Evolutionary conservation across 2,113 vertebrate species (phyloP), one percentile per base, ranked within the genome.

Genomic region (Sander lucioperca): DNA sequence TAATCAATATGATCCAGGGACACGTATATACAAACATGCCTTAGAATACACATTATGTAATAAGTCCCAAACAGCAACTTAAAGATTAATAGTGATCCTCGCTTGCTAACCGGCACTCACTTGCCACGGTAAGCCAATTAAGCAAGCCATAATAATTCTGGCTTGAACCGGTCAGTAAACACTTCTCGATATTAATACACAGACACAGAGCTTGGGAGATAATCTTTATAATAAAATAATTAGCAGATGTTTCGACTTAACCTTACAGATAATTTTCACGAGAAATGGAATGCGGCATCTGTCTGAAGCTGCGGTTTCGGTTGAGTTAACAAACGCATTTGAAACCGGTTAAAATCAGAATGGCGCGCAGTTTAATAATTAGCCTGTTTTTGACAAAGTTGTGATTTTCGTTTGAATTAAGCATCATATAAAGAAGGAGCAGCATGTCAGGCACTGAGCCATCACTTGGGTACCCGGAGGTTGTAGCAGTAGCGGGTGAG

Each of bases 61-160:
- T 80, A 48, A 77, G 53, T 57, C 59, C 2, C 18, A 33, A 33
- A 1, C 69, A n/a, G 51, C 13, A 67, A 54, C 36, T 80, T 62
- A 36, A 48, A 25, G 1, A 18, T 2, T 67, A 36, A 21, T 18
- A 62, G n/a, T 18, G 73, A 81, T 56, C 68, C 39, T 63, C 69
- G 9, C 27, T 15, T 79, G 66, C 78, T 62, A 68, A 57, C 77
- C 58, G 15, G 56, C 74, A 61, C 87, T 78, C 71, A 63, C 54
- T 58, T 72, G n/a, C 77, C 81, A 80, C 75, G 70, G 16, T 93
- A 93, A 91, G 86, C 92, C 91, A 94, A 94, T 92, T 90, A 92
- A 82, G 71, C 62, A 23, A 50, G 74, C 79, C 59, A 72, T 83
- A 82, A 87, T 73, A 83, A 84, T 88, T 92, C 88, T 92, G 91